A percentile compares a stretch with the other conserved stretches of the same genome.
These are phyloP conservation scores for Sebastolobus alascanus DNA, from an alignment of 2,797 vertebrate genomes.

Conservation along the genomic window DNA sequence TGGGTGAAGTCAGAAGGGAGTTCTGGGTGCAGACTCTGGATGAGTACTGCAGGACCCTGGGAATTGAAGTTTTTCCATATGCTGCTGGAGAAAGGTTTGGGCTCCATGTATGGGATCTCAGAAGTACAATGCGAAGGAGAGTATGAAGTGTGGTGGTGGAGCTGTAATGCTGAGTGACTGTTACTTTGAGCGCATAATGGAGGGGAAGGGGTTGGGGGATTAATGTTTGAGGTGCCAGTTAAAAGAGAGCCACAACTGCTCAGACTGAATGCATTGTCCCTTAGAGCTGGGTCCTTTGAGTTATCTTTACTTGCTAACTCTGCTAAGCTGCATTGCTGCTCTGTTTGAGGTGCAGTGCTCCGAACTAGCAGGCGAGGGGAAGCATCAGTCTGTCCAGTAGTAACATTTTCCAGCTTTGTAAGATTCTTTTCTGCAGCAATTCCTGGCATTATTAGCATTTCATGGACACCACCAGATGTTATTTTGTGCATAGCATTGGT, in stretches of 20 bases:
- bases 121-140: slow-evolving; percentile 55
- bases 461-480: slow-evolving; percentile 59
- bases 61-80: slow-evolving; percentile 85
- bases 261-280: slow-evolving; percentile 23
- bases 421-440: slow-evolving; percentile 46
- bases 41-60: slow-evolving; percentile 83
- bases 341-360: slow-evolving; percentile 42
- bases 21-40: slow-evolving; percentile 81
- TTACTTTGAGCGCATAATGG: slow-evolving; percentile 50
- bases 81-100: slow-evolving; percentile 76
- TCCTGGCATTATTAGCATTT: slow-evolving; percentile 55
- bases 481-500: slow-evolving; percentile 57
- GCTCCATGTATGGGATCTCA: slow-evolving; percentile 62
- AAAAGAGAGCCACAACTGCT: slow-evolving; percentile 32
- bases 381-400: slow-evolving; percentile 20
- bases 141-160: slow-evolving; percentile 49
- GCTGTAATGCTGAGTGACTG: slow-evolving; percentile 57
- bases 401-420: slow-evolving; percentile 43
- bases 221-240: slow-evolving; percentile 41
- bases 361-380: slow-evolving; percentile 33
- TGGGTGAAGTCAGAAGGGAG: slow-evolving; percentile 79
- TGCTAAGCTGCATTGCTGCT: slow-evolving; percentile 44
- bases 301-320: slow-evolving; percentile 47
- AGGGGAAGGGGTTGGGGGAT: slow-evolving; percentile 12
- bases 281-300: slow-evolving; percentile 38